Percentiles rank a stretch among this genome's conserved stretches.
Evolutionary conservation across 2,113 vertebrate species (phyloP).

Genomic region (Isurus oxyrinchus): DNA sequence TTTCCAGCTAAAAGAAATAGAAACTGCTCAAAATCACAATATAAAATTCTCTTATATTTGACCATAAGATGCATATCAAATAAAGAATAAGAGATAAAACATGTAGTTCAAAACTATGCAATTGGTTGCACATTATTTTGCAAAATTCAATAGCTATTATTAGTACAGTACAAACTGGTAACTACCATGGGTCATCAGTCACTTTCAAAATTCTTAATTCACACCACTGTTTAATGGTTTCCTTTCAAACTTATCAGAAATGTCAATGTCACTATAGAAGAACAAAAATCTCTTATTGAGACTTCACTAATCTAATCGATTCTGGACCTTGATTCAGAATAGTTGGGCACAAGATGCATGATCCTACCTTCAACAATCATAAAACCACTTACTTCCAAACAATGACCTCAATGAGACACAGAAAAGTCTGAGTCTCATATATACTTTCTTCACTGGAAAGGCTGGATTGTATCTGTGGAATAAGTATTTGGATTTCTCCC

Average conservation of each 20-base stretch:
- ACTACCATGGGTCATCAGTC: neutral
- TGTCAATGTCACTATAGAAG: neutral
- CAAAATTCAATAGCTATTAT: neutral
- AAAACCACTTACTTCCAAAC: neutral
- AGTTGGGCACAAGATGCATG: neutral
- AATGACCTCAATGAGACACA: neutral
- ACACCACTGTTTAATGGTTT: neutral
- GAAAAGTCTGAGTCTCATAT: neutral
- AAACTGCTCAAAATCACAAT: slow-evolving; percentile 40
- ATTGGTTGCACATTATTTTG: neutral
- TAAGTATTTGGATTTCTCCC: neutral
- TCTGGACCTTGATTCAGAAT: neutral
- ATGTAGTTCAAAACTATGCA: neutral
- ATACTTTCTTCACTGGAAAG: neutral
- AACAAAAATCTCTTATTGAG: neutral
- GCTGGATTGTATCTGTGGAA: neutral
- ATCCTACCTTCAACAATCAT: neutral
- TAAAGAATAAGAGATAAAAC: neutral
- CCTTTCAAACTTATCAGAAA: too few relatives aligned
- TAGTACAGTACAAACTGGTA: neutral
- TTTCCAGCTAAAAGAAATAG: slow-evolving; percentile 74
- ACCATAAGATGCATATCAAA: neutral
- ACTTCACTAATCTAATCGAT: neutral
- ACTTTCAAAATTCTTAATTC: neutral
- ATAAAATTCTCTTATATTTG: slow-evolving; percentile 13